Conservation (phyloP, 35 echinoderm and acorn worm genomes). For the Lytechinus variegatus region DNA sequence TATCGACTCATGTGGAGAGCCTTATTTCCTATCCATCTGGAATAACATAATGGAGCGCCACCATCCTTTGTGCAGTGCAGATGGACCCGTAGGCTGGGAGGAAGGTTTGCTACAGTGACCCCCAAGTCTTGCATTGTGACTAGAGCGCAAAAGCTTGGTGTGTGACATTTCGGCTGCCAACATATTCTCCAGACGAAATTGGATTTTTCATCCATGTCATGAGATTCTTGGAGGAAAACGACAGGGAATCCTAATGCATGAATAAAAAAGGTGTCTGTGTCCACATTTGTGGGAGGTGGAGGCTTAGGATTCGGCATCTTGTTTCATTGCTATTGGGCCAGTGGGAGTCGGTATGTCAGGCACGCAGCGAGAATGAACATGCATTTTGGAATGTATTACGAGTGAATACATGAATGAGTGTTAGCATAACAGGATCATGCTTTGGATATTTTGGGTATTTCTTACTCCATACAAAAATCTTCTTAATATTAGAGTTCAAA, state of each 20-base stretch:
- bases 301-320: not conserved
- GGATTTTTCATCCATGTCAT: not conserved
- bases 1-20: not conserved
- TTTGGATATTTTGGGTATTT: not conserved
- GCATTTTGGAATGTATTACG: not conserved
- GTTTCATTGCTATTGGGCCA: not conserved
- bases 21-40: slow-evolving; percentile 1
- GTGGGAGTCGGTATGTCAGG: not conserved
- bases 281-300: not conserved
- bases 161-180: slow-evolving; percentile 1
- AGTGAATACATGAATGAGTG: not conserved
- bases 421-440: not conserved
- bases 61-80: not conserved
- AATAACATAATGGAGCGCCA: not conserved
- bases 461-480: not conserved
- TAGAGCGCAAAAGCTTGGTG: not conserved
- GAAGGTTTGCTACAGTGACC: not conserved
- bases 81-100: not conserved
- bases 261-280: not conserved
- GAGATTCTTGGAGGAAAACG: not conserved
- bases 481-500: not conserved
- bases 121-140: not conserved
- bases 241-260: not conserved
- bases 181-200: slow-evolving; percentile 1
- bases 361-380: not conserved